Base-by-base conservation (phyloP, 2,797 vertebrate genomes). In the Serranus cabrilla region DNA sequence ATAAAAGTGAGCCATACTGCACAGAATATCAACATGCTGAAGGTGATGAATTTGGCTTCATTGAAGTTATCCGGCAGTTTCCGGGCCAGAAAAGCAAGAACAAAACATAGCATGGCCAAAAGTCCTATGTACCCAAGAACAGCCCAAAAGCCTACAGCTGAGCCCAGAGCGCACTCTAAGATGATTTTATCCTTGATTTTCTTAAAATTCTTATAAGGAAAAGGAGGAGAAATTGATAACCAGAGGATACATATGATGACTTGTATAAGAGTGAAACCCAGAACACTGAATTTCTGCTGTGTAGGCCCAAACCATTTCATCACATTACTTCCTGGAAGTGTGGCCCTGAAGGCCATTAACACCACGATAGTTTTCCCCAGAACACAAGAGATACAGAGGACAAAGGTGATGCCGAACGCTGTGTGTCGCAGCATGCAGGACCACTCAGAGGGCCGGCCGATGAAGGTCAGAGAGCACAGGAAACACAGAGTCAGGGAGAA, bases 261-360 rank as follows among this genome's bases (percentile, higher is more conserved):
- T 57, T 73, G 71, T 57, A 76, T 7, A 0, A 76, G 16, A 31
- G 74, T 76, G 34, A 76, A 93, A 8, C 79, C 88, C 10, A 93
- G 40, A 40, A 85, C 66, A 74, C 88, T 91, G 56, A 92, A 80
- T 71, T 78, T 90, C 71, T 95, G 94, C 70, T 95, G 94, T 23
- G 42, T 5, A 18, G 91, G 94, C 0, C 93, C 94, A 74, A 95
- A 95, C 93, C 93, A 95, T 80, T 93, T 95, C 89, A 94, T 93
- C 0, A 93, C 25, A 76, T 91, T 90, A 71, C 84, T 94, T 6
- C 91, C 88, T 72, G 94, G 95, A 74, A 94, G 87, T 73, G 62
- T 58, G 11, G 62, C 46, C 62, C 54, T 66, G 25, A 74, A 74
- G 46, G 71, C 69, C 69, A 76, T 76, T 39, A 76, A 18, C 4